phyloP scores from a whole-genome alignment of 2,888 invertebrate genomes.

The Tiliacea aurago region DNA sequence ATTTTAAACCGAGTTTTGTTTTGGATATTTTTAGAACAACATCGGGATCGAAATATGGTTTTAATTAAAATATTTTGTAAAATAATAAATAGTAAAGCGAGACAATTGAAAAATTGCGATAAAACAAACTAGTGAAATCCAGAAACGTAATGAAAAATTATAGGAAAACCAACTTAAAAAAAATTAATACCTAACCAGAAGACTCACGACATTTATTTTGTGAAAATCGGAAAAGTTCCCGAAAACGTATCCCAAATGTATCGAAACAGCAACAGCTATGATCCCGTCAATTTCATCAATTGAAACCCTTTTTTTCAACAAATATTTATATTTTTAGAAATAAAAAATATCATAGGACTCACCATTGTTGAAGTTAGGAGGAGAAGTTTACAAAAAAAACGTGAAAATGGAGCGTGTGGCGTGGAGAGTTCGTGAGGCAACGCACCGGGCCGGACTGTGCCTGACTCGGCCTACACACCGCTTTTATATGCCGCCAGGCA shows the following conservation, averaged over 20 bases:
- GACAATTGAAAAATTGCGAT: not conserved
- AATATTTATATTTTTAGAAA: not conserved
- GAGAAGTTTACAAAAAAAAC: conserved; percentile 45
- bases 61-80: not conserved
- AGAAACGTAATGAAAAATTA: not conserved
- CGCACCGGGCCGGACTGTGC: conserved; percentile 87
- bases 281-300: not conserved
- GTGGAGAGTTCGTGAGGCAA: conserved; percentile 86
- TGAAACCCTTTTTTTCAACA: not conserved
- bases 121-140: not conserved
- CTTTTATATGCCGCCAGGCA: conserved; percentile 71
- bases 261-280: not conserved
- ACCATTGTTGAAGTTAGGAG: conserved; percentile 57
- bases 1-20: not conserved
- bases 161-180: not conserved
- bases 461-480: conserved; percentile 45
- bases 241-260: not conserved
- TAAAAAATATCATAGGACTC: conserved; percentile 36
- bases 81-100: not conserved
- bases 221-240: not conserved
- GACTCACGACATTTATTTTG: not conserved
- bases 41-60: not conserved
- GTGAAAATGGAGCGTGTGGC: conserved; percentile 67
- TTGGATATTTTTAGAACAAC: not conserved
- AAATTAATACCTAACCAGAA: not conserved